A percentile compares a stretch with the other conserved stretches of the same genome.
These are phyloP conservation scores for Herpailurus yagouaroundi DNA, from an alignment of 2,113 vertebrate species.

Conservation along the genomic window DNA sequence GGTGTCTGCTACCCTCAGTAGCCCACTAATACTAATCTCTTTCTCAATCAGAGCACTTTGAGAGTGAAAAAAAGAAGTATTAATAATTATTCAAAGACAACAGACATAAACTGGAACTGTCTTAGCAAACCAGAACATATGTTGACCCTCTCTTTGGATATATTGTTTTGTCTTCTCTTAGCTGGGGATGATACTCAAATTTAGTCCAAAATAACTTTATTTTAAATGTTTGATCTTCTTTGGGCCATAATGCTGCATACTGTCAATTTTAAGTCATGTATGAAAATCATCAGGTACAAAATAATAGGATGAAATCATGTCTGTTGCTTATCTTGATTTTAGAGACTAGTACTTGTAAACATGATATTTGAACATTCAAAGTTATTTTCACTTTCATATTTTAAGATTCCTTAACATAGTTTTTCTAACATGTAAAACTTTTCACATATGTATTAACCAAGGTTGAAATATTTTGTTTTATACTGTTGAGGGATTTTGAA, in stretches of 20 bases:
- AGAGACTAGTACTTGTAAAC: background rate
- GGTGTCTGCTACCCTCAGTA: background rate
- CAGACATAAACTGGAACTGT: background rate
- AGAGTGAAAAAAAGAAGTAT: background rate
- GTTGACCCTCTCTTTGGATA: background rate
- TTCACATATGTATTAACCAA: background rate
- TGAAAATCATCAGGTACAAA: slow-evolving; percentile 31
- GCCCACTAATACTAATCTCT: background rate
- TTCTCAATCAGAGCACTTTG: background rate
- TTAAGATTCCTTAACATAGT: background rate
- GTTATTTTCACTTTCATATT: slow-evolving; percentile 18
- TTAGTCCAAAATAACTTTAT: slow-evolving; percentile 15
- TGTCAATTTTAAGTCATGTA: background rate
- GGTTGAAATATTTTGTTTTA: background rate
- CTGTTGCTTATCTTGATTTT: background rate
- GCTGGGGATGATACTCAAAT: slow-evolving; percentile 1
- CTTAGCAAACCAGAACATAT: background rate
- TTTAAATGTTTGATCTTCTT: slow-evolving; percentile 5
- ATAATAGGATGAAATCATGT: slow-evolving; percentile 16
- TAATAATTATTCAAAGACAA: slow-evolving; percentile 15
- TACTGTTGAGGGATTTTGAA: background rate
- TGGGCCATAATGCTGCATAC: background rate
- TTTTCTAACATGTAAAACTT: slow-evolving; percentile 51
- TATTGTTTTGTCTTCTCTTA: background rate
- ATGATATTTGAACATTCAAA: background rate